phyloP scores from a whole-genome alignment of 2,888 invertebrate genomes.

The Drosophila pseudotakahashii region DNA sequence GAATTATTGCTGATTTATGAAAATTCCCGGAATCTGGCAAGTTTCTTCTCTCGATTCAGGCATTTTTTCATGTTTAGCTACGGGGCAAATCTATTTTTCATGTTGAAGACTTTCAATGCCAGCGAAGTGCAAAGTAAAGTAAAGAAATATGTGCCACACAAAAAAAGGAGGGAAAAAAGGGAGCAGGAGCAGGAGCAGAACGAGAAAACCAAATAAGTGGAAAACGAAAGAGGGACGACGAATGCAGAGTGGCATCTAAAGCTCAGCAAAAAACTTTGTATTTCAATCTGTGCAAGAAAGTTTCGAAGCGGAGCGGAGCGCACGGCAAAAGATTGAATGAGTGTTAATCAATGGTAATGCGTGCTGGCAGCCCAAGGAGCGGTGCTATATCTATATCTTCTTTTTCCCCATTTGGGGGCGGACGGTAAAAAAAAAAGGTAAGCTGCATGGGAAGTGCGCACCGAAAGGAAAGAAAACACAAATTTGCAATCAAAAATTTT shows the following conservation, averaged over 20 bases:
- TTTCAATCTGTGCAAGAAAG: slow-evolving; percentile 75
- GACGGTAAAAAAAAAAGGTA: slow-evolving; percentile 42
- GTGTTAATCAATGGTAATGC: slow-evolving; percentile 79
- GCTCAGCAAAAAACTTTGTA: slow-evolving; percentile 73
- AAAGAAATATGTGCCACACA: slow-evolving; percentile 50
- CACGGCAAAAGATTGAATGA: slow-evolving; percentile 64
- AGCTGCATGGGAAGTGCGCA: slow-evolving; percentile 30
- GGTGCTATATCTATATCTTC: neutral
- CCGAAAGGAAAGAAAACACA: slow-evolving; percentile 54
- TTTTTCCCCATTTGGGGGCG: neutral
- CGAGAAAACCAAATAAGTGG: slow-evolving; percentile 63
- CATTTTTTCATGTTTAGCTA: slow-evolving; percentile 33
- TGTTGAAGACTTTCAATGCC: slow-evolving; percentile 65
- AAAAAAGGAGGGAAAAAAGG: slow-evolving; percentile 36
- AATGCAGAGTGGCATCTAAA: slow-evolving; percentile 37
- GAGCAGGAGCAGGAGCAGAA: too few relatives aligned
- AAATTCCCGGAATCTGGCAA: slow-evolving; percentile 54
- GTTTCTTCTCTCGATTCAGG: slow-evolving; percentile 31
- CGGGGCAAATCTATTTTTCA: slow-evolving; percentile 73
- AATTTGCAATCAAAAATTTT: slow-evolving; percentile 74
- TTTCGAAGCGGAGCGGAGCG: slow-evolving; percentile 42
- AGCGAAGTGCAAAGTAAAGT: slow-evolving; percentile 46
- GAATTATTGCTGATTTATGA: slow-evolving; percentile 71
- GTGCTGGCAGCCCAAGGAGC: slow-evolving; percentile 60
- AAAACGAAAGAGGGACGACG: slow-evolving; percentile 46